A percentile compares a stretch with the other conserved stretches of the same genome.
Conservation (phyloP, 2,797 vertebrate genomes). For the Channa striata region DNA sequence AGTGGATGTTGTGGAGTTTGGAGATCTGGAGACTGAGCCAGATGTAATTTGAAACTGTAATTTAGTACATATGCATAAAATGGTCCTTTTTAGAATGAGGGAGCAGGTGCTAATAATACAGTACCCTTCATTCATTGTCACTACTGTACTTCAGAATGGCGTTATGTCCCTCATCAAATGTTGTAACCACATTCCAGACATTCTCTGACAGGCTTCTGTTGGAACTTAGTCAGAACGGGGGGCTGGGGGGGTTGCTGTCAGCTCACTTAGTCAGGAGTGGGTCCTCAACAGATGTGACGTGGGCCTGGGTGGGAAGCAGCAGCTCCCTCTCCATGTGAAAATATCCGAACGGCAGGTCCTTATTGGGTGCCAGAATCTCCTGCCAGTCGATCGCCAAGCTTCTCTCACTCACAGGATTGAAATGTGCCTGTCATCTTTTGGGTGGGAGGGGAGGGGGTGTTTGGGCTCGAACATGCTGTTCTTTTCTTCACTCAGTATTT, state of each 20-base stretch:
- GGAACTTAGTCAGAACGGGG: slow-evolving; percentile 57
- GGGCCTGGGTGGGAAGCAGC: slow-evolving; percentile 72
- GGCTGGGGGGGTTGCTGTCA: slow-evolving; percentile 55
- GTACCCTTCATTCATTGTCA: background rate
- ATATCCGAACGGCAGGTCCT: slow-evolving; percentile 66
- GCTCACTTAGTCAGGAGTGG: slow-evolving; percentile 64
- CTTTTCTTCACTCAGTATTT: slow-evolving; percentile 60
- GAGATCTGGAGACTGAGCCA: no score
- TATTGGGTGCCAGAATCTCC: slow-evolving; percentile 68
- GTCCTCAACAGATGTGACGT: slow-evolving; percentile 80
- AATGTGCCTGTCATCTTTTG: slow-evolving; percentile 80
- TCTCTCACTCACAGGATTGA: slow-evolving; percentile 77
- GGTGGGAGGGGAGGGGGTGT: slow-evolving; percentile 65
- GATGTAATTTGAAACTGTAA: slow-evolving; percentile 1
- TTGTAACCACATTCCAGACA: slow-evolving; percentile 23
- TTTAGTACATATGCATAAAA: background rate
- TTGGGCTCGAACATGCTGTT: slow-evolving; percentile 70
- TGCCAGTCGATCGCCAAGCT: slow-evolving; percentile 63
- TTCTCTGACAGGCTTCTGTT: slow-evolving; percentile 33
- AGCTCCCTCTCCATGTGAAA: slow-evolving; percentile 68
- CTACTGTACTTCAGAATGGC: background rate
- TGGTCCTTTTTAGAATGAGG: background rate
- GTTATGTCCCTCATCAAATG: slow-evolving; percentile 21
- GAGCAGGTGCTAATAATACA: slow-evolving; percentile 5
- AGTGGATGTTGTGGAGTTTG: no score